These are phyloP conservation scores for Chrysolophus pictus DNA, from an alignment of 2,797 vertebrate species.

Conservation along the genomic window DNA sequence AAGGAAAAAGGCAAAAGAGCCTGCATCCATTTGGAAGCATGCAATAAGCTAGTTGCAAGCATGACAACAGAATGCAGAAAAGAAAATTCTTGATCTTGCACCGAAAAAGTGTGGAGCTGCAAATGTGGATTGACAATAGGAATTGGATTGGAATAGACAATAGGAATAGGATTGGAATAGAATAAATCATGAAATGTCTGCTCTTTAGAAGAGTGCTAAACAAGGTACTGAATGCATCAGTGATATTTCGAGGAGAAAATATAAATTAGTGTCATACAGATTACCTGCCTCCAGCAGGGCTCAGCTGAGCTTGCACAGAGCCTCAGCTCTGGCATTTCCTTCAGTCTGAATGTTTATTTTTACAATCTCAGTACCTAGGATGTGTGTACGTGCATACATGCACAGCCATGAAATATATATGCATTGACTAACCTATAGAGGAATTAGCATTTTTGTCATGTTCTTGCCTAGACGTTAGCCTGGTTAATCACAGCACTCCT, in stretches of 20 bases:
- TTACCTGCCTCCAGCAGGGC: background rate
- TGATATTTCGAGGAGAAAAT: background rate
- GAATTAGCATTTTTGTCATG: background rate
- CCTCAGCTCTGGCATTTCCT: background rate
- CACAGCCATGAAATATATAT: background rate
- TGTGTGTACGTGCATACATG: too few relatives aligned
- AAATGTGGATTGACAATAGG: background rate
- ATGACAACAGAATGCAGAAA: background rate
- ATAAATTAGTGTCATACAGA: background rate
- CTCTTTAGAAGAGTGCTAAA: background rate
- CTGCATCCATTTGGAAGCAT: background rate
- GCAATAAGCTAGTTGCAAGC: background rate
- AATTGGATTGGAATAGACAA: too few relatives aligned
- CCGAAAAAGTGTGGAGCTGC: background rate
- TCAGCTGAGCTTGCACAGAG: background rate
- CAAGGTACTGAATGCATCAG: background rate
- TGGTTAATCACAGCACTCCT: background rate
- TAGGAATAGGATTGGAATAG: background rate
- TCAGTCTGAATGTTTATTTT: background rate
- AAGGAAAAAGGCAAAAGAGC: background rate
- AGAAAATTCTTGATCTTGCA: background rate
- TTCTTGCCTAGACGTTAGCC: background rate
- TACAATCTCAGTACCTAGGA: background rate
- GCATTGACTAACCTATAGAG: background rate
- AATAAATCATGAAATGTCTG: background rate